Conservation (phyloP, 2,888 invertebrate species). For the Thereva nobilitata region DNA sequence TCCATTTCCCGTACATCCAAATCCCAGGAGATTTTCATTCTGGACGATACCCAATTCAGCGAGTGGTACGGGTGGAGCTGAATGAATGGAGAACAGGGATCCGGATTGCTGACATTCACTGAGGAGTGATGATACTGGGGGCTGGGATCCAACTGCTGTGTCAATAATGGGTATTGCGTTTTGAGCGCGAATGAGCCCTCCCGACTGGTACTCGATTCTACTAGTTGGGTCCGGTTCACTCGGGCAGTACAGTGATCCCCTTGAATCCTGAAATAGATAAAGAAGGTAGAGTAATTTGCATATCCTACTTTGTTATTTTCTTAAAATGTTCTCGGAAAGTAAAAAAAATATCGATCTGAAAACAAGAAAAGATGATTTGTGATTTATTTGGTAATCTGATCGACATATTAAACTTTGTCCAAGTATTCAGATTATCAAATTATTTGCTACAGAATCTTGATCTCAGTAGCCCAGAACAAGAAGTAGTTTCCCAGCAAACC, state of each 20-base stretch:
- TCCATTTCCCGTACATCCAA: constrained; percentile 44
- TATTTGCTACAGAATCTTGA: no score
- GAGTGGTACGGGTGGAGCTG: constrained; percentile 65
- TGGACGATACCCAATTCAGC: constrained; percentile 57
- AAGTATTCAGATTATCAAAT: no score
- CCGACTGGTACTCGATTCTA: constrained; percentile 59
- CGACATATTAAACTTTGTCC: no score
- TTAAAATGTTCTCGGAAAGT: no score
- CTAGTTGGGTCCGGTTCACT: constrained; percentile 59
- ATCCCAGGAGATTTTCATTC: constrained; percentile 40
- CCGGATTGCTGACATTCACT: constrained; percentile 57
- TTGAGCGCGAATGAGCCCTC: constrained; percentile 56
- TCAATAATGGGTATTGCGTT: constrained; percentile 45
- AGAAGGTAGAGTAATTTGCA: background rate
- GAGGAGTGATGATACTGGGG: constrained; percentile 46
- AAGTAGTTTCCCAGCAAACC: no score
- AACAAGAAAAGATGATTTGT: no score
- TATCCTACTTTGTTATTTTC: background rate
- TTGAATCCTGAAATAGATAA: constrained; percentile 53
- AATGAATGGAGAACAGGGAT: constrained; percentile 70
- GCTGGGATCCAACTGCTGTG: constrained; percentile 46
- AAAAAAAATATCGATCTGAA: no score
- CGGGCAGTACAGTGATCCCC: constrained; percentile 59
- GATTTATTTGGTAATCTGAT: no score
- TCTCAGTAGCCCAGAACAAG: no score